Evolutionary conservation across 2,797 vertebrate genomes (phyloP).

Genomic region (Cercopithecus hamlyni): DNA sequence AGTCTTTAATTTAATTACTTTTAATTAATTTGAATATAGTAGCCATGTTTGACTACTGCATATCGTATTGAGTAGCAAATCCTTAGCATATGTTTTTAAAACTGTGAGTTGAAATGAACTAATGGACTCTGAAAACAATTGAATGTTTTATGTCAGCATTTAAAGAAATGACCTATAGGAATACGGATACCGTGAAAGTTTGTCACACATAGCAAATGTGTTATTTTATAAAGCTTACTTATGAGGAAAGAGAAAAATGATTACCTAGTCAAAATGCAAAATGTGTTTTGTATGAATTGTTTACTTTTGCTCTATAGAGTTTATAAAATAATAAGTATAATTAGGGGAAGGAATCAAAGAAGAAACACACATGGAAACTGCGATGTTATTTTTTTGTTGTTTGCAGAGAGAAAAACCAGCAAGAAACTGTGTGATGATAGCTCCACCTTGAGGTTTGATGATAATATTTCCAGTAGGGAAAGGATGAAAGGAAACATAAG

Average conservation of each 20-base stretch:
- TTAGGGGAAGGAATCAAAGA: not conserved
- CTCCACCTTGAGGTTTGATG: constrained; percentile 44
- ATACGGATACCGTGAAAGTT: not conserved
- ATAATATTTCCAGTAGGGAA: not conserved
- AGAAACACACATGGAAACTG: not conserved
- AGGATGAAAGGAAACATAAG: accelerated
- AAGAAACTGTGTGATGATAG: not conserved
- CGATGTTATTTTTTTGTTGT: not conserved
- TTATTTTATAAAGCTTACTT: not conserved
- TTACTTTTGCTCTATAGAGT: not conserved
- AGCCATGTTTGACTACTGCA: not conserved
- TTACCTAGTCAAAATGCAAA: not conserved
- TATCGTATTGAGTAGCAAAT: not conserved
- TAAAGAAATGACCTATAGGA: not conserved
- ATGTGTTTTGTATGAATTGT: not conserved
- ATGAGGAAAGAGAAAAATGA: not conserved
- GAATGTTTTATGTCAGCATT: not conserved
- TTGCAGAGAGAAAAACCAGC: no score
- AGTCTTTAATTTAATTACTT: not conserved
- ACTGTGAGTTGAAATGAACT: not conserved
- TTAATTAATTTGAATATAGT: not conserved
- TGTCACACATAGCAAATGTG: not conserved
- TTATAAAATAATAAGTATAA: not conserved
- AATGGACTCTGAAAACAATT: not conserved
- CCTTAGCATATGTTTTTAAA: not conserved